Percentiles rank a stretch among this genome's conserved stretches.
phyloP scores from a whole-genome alignment of 2,113 vertebrate genomes.

The Irena cyanogastra region DNA sequence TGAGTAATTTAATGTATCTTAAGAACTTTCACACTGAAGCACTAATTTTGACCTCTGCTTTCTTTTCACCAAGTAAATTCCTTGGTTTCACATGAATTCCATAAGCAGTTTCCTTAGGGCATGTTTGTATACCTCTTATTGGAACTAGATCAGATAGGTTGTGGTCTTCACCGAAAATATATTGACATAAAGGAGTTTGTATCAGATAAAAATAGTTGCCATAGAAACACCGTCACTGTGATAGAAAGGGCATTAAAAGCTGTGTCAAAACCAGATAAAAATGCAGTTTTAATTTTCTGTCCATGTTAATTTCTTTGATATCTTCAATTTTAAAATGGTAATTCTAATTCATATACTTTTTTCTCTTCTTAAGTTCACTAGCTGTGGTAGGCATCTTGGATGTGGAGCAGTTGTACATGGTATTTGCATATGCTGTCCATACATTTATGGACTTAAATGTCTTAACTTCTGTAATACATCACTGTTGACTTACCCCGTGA shows the following conservation, averaged over 20 bases:
- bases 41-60: background rate
- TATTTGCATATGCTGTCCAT: background rate
- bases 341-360: background rate
- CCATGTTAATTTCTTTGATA: background rate
- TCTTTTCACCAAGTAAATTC: background rate
- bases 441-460: background rate
- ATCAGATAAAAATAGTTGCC: background rate
- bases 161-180: background rate
- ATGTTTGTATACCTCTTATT: background rate
- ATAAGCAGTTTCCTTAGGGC: background rate
- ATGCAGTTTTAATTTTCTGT: background rate
- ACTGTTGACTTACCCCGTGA: background rate
- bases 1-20: background rate
- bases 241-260: background rate
- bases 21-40: background rate
- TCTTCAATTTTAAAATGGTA: background rate
- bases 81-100: background rate
- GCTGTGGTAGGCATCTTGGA: background rate
- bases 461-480: background rate
- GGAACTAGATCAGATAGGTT: background rate
- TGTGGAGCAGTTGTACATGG: fast-evolving
- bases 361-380: background rate
- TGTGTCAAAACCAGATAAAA: background rate
- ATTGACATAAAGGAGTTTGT: background rate
- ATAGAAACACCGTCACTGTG: background rate